Evolutionary conservation across 2,113 vertebrate genomes (phyloP).

Genomic region (Alces alces): DNA sequence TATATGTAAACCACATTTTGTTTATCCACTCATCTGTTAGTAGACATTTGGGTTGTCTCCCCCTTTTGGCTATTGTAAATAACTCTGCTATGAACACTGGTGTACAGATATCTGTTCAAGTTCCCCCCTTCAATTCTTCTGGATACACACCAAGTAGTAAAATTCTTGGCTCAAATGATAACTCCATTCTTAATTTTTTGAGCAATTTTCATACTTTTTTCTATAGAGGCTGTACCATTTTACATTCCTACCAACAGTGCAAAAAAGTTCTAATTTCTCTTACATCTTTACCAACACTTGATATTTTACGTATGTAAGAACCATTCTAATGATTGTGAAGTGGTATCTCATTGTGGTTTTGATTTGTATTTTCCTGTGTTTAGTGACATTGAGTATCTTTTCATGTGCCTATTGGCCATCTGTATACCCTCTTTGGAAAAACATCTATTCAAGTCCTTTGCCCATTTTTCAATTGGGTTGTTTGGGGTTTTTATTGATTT

Average conservation of each 20-base stretch:
- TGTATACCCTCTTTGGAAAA: neutral
- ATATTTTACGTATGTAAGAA: neutral
- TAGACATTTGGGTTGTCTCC: neutral
- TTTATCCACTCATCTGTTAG: neutral
- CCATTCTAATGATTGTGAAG: neutral
- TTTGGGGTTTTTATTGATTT: neutral
- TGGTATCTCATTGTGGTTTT: neutral
- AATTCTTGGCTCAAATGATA: neutral
- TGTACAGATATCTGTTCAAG: neutral
- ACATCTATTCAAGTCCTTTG: constrained; percentile 6
- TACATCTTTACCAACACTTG: neutral
- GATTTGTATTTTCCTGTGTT: neutral
- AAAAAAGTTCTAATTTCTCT: neutral
- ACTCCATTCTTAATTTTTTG: neutral
- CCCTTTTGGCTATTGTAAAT: neutral
- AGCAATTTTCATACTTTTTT: neutral
- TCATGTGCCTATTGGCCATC: neutral
- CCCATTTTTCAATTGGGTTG: neutral
- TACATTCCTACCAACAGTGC: neutral
- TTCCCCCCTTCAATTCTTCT: neutral
- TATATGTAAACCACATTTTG: neutral
- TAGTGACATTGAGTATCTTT: neutral
- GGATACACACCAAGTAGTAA: neutral
- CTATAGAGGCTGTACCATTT: neutral
- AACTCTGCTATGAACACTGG: neutral